Evolutionary conservation across 2,113 vertebrate species (phyloP).

Genomic region (Pithys albifrons): DNA sequence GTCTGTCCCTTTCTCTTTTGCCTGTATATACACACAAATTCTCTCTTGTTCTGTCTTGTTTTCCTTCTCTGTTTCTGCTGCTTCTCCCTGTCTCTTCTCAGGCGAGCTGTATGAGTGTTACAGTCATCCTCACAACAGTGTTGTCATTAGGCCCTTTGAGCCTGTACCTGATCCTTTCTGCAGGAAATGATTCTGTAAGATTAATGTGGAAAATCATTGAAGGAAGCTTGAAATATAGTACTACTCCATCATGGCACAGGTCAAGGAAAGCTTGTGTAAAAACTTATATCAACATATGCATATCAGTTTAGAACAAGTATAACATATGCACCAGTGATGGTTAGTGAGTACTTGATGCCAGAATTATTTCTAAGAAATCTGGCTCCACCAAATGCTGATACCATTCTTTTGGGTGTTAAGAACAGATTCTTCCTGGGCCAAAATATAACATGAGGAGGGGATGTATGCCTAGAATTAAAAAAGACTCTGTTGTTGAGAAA

Average conservation of each 20-base stretch:
- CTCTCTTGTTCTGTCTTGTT: neutral
- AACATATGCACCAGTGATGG: neutral
- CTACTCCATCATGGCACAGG: neutral
- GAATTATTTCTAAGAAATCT: neutral
- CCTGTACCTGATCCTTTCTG: neutral
- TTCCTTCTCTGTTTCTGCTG: neutral
- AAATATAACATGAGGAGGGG: neutral
- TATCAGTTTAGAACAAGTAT: neutral
- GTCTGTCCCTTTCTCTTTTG: neutral
- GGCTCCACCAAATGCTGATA: neutral
- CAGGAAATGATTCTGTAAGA: neutral
- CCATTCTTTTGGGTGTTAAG: neutral
- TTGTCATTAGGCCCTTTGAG: neutral
- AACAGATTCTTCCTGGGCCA: neutral
- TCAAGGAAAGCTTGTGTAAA: neutral
- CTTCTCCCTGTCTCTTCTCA: neutral
- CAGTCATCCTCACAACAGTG: neutral
- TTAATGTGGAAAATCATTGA: neutral
- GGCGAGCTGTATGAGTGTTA: neutral
- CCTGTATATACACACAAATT: neutral
- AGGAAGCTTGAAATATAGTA: neutral
- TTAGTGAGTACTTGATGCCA: neutral
- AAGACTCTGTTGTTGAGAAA: neutral
- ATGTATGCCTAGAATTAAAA: neutral
- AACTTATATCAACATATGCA: neutral